Evolutionary conservation across 2,888 invertebrate genomes (phyloP).

Genomic region (Heliconius sara): DNA sequence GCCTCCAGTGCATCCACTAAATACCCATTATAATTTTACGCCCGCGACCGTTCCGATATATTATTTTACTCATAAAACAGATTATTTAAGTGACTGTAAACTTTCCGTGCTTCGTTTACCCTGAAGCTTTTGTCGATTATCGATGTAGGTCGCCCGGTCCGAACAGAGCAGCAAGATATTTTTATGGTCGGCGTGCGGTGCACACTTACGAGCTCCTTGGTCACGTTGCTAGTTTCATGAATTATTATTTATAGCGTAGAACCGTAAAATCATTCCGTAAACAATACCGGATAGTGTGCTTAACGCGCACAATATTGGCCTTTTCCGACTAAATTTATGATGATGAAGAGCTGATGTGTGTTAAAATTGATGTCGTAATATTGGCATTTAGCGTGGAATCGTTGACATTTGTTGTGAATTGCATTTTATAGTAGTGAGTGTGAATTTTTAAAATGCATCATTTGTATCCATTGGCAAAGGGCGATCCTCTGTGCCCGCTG

Average conservation of each 20-base stretch:
- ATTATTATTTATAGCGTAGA: slow-evolving; percentile 77
- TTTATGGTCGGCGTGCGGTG: slow-evolving; percentile 79
- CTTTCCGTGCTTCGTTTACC: slow-evolving; percentile 57
- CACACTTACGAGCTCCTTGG: slow-evolving; percentile 73
- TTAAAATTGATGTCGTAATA: slow-evolving; percentile 52
- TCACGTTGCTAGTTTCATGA: slow-evolving; percentile 72
- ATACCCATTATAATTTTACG: slow-evolving; percentile 38
- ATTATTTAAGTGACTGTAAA: slow-evolving; percentile 35
- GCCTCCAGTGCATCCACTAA: slow-evolving; percentile 34
- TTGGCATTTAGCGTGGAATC: slow-evolving; percentile 73
- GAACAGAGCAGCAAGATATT: slow-evolving; percentile 81
- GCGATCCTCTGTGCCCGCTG: slow-evolving; percentile 94
- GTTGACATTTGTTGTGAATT: slow-evolving; percentile 76
- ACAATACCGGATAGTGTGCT: slow-evolving; percentile 59
- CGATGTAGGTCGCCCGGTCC: slow-evolving; percentile 83
- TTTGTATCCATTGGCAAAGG: slow-evolving; percentile 90
- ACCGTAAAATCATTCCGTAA: slow-evolving; percentile 81
- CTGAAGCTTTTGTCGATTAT: slow-evolving; percentile 64
- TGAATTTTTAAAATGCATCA: slow-evolving; percentile 85
- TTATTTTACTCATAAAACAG: slow-evolving; percentile 48
- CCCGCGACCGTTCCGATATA: slow-evolving; percentile 44
- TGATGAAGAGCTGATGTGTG: slow-evolving; percentile 58
- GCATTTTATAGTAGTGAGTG: slow-evolving; percentile 65
- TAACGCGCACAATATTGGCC: slow-evolving; percentile 46
- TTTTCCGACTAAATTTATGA: slow-evolving; percentile 47